Evolutionary conservation across 2,888 invertebrate genomes (phyloP).

Genomic region (Notodonta ziczac): DNA sequence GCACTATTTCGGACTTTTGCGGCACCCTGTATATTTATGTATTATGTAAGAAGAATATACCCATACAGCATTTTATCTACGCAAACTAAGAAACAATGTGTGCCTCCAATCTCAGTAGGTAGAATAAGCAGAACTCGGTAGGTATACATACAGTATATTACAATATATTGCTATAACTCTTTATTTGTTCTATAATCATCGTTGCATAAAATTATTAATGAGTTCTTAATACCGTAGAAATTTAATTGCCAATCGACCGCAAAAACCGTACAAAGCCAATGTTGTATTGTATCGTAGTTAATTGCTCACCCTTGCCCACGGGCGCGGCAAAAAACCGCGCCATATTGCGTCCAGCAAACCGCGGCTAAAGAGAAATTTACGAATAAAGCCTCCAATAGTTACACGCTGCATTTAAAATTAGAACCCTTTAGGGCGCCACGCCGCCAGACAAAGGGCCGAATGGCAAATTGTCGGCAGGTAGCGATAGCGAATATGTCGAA

Average conservation of each 20-base stretch:
- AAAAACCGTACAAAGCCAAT: constrained; percentile 68
- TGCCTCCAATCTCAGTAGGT: no score
- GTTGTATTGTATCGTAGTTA: constrained; percentile 64
- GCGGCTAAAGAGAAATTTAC: constrained; percentile 82
- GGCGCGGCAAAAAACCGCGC: constrained; percentile 67
- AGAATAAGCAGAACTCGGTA: no score
- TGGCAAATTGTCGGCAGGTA: constrained; percentile 84
- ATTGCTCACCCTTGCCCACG: constrained; percentile 75
- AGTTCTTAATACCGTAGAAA: constrained; percentile 37
- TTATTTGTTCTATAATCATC: constrained; percentile 1
- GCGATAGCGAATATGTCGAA: constrained; percentile 82
- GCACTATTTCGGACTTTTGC: no score
- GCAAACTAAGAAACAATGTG: no score
- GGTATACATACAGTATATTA: background rate
- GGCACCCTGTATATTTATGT: no score
- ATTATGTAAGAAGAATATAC: no score
- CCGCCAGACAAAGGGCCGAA: constrained; percentile 82
- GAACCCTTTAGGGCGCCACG: constrained; percentile 85
- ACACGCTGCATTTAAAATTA: constrained; percentile 83
- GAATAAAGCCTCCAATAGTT: constrained; percentile 80
- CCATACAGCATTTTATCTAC: no score
- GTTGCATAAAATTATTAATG: constrained; percentile 15
- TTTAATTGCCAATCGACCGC: constrained; percentile 69
- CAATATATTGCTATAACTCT: background rate
- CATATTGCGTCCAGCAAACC: constrained; percentile 83